These are phyloP conservation scores for Rhipidura dahli DNA, from an alignment of 2,113 vertebrate species.

Conservation along the genomic window DNA sequence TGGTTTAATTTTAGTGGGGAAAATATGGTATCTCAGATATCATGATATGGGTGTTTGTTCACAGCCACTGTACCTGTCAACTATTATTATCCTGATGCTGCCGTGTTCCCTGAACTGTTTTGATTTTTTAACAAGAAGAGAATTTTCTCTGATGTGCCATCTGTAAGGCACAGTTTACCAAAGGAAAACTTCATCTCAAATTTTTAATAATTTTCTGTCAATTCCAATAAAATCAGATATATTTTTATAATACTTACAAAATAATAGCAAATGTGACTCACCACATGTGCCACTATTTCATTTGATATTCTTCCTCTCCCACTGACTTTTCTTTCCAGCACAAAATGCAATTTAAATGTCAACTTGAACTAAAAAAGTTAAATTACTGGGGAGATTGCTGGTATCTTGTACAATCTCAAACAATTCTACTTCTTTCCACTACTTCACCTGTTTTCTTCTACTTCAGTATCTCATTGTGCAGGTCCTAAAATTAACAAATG, in stretches of 20 bases:
- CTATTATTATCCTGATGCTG: constrained; percentile 53
- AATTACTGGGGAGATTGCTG: neutral
- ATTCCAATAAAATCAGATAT: constrained; percentile 53
- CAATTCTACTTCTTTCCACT: neutral
- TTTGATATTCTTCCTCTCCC: constrained; percentile 52
- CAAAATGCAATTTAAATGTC: constrained; percentile 62
- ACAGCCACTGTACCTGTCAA: constrained; percentile 64
- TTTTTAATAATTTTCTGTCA: constrained; percentile 62
- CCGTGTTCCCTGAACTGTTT: constrained; percentile 62
- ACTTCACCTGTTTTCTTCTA: neutral
- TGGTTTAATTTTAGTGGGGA: constrained; percentile 61
- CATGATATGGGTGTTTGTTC: constrained; percentile 58
- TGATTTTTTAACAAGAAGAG: constrained; percentile 55
- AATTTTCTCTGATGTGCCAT: constrained; percentile 64
- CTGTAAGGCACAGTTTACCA: constrained; percentile 25
- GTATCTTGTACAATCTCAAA: neutral
- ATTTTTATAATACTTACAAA: constrained; percentile 50
- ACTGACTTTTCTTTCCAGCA: constrained; percentile 52
- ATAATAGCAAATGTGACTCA: constrained; percentile 55
- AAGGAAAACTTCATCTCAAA: constrained; percentile 25
- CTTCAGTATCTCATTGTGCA: neutral
- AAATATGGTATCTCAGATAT: constrained; percentile 63
- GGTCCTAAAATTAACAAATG: neutral
- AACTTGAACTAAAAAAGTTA: constrained; percentile 32
- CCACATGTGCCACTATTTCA: constrained; percentile 56